A percentile compares a stretch with the other conserved stretches of the same genome.
These are phyloP conservation scores for Symphodus melops DNA, from an alignment of 2,113 vertebrate genomes.

Conservation along the genomic window DNA sequence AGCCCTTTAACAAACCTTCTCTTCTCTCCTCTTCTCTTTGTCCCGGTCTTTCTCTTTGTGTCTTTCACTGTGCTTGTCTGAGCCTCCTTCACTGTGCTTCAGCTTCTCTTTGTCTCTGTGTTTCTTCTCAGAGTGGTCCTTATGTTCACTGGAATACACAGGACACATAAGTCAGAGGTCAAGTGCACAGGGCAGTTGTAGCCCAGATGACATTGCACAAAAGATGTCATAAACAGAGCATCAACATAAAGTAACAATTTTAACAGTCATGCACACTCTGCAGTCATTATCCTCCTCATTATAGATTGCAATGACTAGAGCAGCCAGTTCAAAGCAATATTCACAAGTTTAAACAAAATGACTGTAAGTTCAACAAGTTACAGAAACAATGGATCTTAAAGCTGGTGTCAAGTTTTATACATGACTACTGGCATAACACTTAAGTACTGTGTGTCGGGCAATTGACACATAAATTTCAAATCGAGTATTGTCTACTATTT, in stretches of 20 bases:
- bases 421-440: too few species aligned
- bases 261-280: too few species aligned
- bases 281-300: not conserved
- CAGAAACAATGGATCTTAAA: not conserved
- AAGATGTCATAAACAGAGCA: not conserved
- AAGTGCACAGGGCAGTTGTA: slow-evolving; percentile 34
- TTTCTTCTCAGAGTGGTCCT: slow-evolving; percentile 95
- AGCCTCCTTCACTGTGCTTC: slow-evolving; percentile 90
- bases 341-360: not conserved
- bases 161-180: slow-evolving; percentile 48
- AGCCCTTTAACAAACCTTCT: slow-evolving; percentile 84
- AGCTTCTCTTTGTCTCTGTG: slow-evolving; percentile 88
- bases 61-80: slow-evolving; percentile 86
- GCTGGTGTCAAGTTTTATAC: too few species aligned
- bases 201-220: slow-evolving; percentile 17
- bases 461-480: not conserved
- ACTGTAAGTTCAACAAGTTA: not conserved
- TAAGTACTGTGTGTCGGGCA: too few species aligned
- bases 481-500: too few species aligned
- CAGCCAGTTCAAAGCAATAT: too few species aligned
- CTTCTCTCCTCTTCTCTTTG: slow-evolving; percentile 94
- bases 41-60: slow-evolving; percentile 89
- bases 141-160: slow-evolving; percentile 88
- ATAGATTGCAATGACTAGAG: too few species aligned
- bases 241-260: not conserved